Evolutionary conservation across 2,888 invertebrate genomes (phyloP).

Genomic region (Apodemia zela): DNA sequence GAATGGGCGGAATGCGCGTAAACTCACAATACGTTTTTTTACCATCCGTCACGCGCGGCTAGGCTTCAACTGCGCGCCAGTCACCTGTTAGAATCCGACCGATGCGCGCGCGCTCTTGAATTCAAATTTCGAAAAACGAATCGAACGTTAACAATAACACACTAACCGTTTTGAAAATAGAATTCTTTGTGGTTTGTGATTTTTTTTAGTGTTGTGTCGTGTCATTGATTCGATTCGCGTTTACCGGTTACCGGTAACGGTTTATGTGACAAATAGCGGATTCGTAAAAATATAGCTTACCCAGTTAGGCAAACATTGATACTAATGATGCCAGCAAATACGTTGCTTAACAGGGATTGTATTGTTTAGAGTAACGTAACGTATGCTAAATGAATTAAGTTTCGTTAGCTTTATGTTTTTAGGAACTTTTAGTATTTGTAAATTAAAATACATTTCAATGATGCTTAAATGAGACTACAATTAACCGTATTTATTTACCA

Average conservation of each 20-base stretch:
- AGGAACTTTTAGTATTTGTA: not conserved
- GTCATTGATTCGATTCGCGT: constrained; percentile 56
- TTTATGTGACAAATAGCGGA: constrained; percentile 21
- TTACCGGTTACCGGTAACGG: constrained; percentile 44
- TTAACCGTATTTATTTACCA: too few relatives aligned
- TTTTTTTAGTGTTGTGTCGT: constrained; percentile 41
- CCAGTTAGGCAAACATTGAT: constrained; percentile 14
- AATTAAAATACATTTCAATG: not conserved
- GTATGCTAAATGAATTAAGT: constrained; percentile 22
- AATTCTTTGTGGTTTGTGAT: constrained; percentile 47
- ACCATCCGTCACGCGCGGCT: constrained; percentile 55
- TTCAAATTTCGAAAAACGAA: constrained; percentile 47
- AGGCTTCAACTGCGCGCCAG: constrained; percentile 47
- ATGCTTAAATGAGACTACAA: too few relatives aligned
- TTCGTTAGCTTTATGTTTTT: not conserved
- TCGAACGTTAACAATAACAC: constrained; percentile 51
- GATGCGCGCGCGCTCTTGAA: constrained; percentile 54
- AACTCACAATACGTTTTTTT: constrained; percentile 55
- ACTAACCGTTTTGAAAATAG: constrained; percentile 48
- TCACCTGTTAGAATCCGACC: constrained; percentile 71
- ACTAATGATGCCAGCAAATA: constrained; percentile 22
- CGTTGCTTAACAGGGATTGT: constrained; percentile 27
- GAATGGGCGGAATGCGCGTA: constrained; percentile 32
- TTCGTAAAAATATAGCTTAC: constrained; percentile 25
- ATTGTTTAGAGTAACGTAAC: constrained; percentile 30